phyloP scores from a whole-genome alignment of 2,888 invertebrate genomes.

The Spisula solida region DNA sequence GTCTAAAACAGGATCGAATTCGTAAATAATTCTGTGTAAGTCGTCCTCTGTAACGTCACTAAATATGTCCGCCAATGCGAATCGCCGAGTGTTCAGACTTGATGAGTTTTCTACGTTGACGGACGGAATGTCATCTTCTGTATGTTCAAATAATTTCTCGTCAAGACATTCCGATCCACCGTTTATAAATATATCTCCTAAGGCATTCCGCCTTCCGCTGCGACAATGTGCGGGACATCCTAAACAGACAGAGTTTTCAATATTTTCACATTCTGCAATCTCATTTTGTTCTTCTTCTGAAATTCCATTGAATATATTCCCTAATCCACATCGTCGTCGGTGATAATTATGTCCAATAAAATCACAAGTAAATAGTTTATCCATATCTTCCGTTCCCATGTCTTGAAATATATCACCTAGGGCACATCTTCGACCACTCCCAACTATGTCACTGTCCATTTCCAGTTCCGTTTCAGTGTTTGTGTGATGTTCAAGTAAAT shows the following conservation, averaged over 20 bases:
- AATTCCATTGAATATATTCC: slow-evolving; percentile 36
- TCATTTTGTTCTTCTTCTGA: background rate
- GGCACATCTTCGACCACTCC: slow-evolving; percentile 44
- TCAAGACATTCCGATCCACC: background rate
- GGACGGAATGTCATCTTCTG: background rate
- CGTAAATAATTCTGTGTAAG: slow-evolving; percentile 7
- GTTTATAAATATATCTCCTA: slow-evolving; percentile 27
- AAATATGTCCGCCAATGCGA: slow-evolving; percentile 48
- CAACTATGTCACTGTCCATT: background rate
- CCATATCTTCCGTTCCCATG: slow-evolving; percentile 26
- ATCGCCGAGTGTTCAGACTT: slow-evolving; percentile 20
- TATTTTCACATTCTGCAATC: no score
- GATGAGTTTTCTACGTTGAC: background rate
- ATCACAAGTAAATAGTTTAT: background rate
- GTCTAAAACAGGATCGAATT: slow-evolving; percentile 5
- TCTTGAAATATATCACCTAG: slow-evolving; percentile 59
- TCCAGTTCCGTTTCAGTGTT: background rate
- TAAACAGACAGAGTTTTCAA: no score
- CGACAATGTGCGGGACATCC: background rate
- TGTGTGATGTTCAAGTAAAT: background rate
- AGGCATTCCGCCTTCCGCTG: background rate
- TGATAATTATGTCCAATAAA: background rate
- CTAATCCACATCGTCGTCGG: background rate
- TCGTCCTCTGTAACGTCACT: slow-evolving; percentile 40
- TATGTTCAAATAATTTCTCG: background rate